Evolutionary conservation across 2,113 vertebrate genomes (phyloP).

Genomic region (Hipposideros armiger): DNA sequence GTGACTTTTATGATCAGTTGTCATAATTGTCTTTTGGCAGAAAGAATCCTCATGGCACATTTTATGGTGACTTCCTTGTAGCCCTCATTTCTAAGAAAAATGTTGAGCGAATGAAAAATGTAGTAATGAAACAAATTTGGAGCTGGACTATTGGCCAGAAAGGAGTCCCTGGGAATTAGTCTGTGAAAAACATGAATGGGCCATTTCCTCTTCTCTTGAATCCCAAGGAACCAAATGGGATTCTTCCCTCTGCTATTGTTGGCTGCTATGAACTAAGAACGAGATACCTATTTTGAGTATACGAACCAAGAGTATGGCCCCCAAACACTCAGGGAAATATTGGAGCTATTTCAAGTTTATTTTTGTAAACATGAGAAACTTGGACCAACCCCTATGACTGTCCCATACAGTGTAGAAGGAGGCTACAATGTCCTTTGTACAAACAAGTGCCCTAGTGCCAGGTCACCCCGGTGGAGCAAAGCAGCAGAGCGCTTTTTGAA

Average conservation of each 20-base stretch:
- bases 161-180: conserved; percentile 11
- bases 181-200: not conserved
- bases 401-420: not conserved
- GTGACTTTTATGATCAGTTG: not conserved
- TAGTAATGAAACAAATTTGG: not conserved
- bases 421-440: not conserved
- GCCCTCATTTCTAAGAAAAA: not conserved
- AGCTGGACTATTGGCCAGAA: not conserved
- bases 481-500: not conserved
- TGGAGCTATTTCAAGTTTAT: not conserved
- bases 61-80: not conserved
- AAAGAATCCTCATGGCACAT: not conserved
- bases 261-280: not conserved
- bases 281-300: not conserved
- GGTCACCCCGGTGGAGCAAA: not conserved
- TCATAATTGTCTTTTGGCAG: not conserved
- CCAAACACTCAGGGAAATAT: not conserved
- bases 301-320: not conserved
- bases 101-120: conserved; percentile 24
- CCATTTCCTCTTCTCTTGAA: conserved; percentile 47
- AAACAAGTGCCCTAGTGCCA: not conserved
- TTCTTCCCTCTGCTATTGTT: not conserved
- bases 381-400: not conserved
- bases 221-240: not conserved
- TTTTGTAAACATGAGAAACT: not conserved